Evolutionary conservation across 1,140 invertebrate species (phyloP), one percentile per base, ranked within the genome.

Genomic region (Monomorium pharaonis): DNA sequence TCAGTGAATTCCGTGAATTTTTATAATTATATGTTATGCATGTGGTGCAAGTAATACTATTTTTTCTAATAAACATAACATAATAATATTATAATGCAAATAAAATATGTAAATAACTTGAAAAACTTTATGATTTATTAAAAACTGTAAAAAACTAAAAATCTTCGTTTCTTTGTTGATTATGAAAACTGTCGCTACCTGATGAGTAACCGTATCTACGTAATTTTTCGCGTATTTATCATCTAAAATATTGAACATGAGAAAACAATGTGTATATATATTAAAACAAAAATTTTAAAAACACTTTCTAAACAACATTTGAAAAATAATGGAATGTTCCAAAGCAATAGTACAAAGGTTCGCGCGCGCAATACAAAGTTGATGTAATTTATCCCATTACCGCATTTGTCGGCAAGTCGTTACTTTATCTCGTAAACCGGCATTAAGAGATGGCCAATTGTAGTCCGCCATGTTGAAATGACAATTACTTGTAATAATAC

Each of bases 401-500:
- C 42, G 54, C 78, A 72, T 54, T 83, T 83, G 67, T 58, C 67
- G 78, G 51, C 67, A 74, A 74, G 78, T 72, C 67, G 78, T 83
- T 83, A 83, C 78, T 83, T 83, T 74, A 83, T 74, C 78, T 74
- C 78, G 51, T 74, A 74, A 83, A 83, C 67, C 37, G 54, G 14
- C 78, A 72, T 83, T 74, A 83, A 83, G 78, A 83, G 42, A 74
- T 74, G 78, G 51, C 51, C 78, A 83, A 83, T 83, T 83, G 72
- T 72, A 83, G 51, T 83, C 78, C 67, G 67, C 78, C 78, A 83
- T 83, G 37, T 54, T 83, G 78, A 72, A 44, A 74, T 74, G 78
- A 83, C 78, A 83, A 83, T 83, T 83, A 83, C 78, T 83, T 83
- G 37, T 58, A 72, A 72, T 83, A 83, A 83, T 81, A 58, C 78